Conservation (phyloP, 2,113 vertebrate genomes). For the Dolichotis patagonum region DNA sequence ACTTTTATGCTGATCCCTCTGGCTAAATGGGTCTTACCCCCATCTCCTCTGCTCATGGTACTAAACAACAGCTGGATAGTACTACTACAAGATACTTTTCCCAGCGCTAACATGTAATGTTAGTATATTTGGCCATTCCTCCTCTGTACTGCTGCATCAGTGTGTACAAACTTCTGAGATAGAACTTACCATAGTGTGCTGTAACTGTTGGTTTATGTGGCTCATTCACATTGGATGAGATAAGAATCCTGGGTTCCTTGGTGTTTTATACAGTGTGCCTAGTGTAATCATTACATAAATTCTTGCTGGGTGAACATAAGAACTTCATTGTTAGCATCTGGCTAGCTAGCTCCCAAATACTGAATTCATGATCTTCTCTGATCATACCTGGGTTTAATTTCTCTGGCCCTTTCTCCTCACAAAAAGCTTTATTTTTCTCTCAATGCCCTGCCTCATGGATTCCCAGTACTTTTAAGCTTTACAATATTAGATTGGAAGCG, state of each 20-base stretch:
- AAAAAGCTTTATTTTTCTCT: neutral
- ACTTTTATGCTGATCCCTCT: neutral
- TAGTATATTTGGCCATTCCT: neutral
- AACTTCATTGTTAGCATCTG: neutral
- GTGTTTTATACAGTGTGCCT: neutral
- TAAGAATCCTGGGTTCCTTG: neutral
- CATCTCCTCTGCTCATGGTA: neutral
- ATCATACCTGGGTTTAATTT: neutral
- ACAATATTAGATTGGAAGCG: neutral
- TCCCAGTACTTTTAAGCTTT: neutral
- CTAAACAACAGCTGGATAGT: neutral
- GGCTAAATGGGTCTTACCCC: neutral
- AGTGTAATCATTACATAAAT: neutral
- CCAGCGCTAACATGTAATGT: neutral
- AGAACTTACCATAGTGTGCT: neutral
- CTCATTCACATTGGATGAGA: neutral
- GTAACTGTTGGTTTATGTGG: neutral
- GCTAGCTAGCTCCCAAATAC: neutral
- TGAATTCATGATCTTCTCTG: constrained; percentile 6
- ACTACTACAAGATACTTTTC: neutral
- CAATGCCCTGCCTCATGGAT: neutral
- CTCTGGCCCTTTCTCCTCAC: neutral
- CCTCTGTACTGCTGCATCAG: neutral
- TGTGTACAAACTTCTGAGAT: neutral
- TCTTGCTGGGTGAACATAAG: neutral